A percentile compares a stretch with the other conserved stretches of the same genome.
Evolutionary conservation across 1,140 invertebrate species (phyloP).

Genomic region (Eueides isabella): DNA sequence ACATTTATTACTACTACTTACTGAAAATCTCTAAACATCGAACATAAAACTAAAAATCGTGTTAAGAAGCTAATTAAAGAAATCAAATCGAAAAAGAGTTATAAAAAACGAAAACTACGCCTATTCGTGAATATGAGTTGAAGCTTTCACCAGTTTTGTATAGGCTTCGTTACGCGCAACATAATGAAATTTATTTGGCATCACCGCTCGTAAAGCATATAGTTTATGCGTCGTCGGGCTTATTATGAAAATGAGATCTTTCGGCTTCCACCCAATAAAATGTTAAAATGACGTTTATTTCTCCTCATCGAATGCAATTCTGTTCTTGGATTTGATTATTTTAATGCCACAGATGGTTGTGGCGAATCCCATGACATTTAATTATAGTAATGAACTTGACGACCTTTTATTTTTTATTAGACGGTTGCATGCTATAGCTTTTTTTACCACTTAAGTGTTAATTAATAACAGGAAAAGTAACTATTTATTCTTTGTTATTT

Average conservation of each 20-base stretch:
- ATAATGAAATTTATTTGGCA: slow-evolving; percentile 62
- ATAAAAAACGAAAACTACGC: slow-evolving; percentile 9
- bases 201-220: slow-evolving; percentile 60
- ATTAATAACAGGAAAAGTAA: neutral
- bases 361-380: slow-evolving; percentile 10
- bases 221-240: slow-evolving; percentile 59
- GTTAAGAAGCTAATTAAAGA: slow-evolving; percentile 28
- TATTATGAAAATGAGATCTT: slow-evolving; percentile 62
- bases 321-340: slow-evolving; percentile 23
- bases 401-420: neutral
- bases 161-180: slow-evolving; percentile 41
- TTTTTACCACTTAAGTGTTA: neutral
- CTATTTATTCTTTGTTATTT: neutral
- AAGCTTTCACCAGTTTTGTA: slow-evolving; percentile 38
- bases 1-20: neutral
- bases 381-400: slow-evolving; percentile 9
- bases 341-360: slow-evolving; percentile 21
- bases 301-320: slow-evolving; percentile 45
- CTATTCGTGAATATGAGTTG: slow-evolving; percentile 26
- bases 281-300: slow-evolving; percentile 65
- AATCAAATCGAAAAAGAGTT: slow-evolving; percentile 5
- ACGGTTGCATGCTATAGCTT: neutral
- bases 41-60: neutral
- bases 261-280: slow-evolving; percentile 61
- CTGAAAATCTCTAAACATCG: neutral